phyloP scores from a whole-genome alignment of 2,113 vertebrate genomes.

The Rhagologus leucostigma region DNA sequence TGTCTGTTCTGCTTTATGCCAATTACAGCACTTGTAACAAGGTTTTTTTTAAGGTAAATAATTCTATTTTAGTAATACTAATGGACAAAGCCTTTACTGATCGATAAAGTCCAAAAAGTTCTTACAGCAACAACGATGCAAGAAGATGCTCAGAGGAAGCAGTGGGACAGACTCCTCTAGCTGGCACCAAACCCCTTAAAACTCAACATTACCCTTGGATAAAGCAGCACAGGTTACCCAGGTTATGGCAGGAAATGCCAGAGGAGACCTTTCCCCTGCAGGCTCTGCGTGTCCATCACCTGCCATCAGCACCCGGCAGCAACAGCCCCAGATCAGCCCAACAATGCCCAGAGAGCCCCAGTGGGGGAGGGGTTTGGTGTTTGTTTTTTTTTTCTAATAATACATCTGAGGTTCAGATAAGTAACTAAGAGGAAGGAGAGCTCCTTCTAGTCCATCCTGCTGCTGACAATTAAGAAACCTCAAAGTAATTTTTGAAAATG shows the following conservation, averaged over 20 bases:
- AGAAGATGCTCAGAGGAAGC: background rate
- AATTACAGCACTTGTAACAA: background rate
- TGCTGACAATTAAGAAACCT: slow-evolving; percentile 84
- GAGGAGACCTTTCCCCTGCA: background rate
- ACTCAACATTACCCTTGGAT: accelerated
- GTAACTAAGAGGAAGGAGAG: slow-evolving; percentile 76
- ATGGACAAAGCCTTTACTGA: background rate
- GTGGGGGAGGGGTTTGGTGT: background rate
- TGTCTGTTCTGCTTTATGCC: background rate
- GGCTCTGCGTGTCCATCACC: background rate
- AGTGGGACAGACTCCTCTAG: background rate
- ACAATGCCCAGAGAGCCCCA: slow-evolving; percentile 15
- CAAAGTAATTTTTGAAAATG: slow-evolving; percentile 93
- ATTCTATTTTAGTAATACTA: background rate
- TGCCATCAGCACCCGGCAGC: background rate
- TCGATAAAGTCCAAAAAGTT: background rate
- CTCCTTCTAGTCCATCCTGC: slow-evolving; percentile 76
- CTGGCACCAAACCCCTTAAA: background rate
- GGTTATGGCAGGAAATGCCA: background rate
- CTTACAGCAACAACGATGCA: background rate
- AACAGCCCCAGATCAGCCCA: background rate
- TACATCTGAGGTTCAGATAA: slow-evolving; percentile 77
- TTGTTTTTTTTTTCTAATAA: slow-evolving; percentile 65
- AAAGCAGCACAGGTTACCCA: background rate
- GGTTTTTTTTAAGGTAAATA: background rate